phyloP scores from a whole-genome alignment of 2,797 vertebrate species.

The Trachops cirrhosus region DNA sequence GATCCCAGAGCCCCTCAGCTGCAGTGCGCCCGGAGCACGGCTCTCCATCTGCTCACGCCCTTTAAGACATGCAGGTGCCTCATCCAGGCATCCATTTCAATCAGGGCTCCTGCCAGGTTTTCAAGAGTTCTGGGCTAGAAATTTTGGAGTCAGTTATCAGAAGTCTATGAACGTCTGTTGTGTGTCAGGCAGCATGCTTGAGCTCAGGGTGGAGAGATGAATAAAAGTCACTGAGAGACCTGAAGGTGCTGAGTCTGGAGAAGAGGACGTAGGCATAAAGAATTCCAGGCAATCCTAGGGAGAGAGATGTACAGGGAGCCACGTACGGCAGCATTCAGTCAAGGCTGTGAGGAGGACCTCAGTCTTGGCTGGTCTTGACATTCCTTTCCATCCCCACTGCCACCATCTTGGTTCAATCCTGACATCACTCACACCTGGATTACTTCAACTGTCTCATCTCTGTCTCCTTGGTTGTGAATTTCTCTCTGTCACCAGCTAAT shows the following conservation, averaged over 20 bases:
- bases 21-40: fast-evolving
- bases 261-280: background rate
- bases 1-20: background rate
- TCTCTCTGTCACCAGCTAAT: background rate
- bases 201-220: background rate
- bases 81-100: background rate
- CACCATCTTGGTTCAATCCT: background rate
- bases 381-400: background rate
- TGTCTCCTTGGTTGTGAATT: background rate
- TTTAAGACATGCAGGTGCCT: background rate
- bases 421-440: background rate
- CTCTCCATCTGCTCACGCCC: background rate
- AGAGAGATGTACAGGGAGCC: background rate
- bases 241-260: background rate
- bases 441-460: background rate
- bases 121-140: background rate
- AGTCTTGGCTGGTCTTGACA: background rate
- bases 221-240: background rate
- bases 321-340: fast-evolving
- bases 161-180: background rate
- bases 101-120: background rate
- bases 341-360: background rate
- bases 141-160: background rate
- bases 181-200: background rate
- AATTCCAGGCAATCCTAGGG: background rate